Conservation (phyloP, 92 coral and sea anemone species). For the Montipora capitata region DNA sequence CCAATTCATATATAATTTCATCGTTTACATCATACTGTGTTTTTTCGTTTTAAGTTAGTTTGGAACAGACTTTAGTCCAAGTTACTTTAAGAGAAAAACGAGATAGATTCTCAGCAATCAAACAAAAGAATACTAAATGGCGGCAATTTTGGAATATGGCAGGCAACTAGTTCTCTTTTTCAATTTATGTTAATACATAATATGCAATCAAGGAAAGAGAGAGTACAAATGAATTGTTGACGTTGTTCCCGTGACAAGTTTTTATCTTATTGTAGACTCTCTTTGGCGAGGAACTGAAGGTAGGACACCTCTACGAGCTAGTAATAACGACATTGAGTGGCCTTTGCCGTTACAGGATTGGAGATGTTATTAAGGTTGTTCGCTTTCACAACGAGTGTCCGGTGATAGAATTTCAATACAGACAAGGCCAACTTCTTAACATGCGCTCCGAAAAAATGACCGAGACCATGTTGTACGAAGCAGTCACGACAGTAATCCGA, state of each 20-base stretch:
- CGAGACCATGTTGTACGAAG: slow-evolving; percentile 62
- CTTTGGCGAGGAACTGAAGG: slow-evolving; percentile 58
- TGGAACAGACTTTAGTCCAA: too few relatives aligned
- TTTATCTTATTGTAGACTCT: slow-evolving; percentile 31
- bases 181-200: too few relatives aligned
- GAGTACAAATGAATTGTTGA: too few relatives aligned
- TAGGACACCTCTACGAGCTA: slow-evolving; percentile 45
- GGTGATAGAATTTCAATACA: slow-evolving; percentile 64
- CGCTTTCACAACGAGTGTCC: slow-evolving; percentile 63
- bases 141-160: too few relatives aligned
- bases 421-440: slow-evolving; percentile 68
- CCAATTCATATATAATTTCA: too few relatives aligned
- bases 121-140: too few relatives aligned
- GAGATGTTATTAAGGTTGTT: slow-evolving; percentile 64
- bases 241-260: not conserved
- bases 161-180: too few relatives aligned
- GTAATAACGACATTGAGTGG: slow-evolving; percentile 67
- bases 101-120: too few relatives aligned
- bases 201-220: too few relatives aligned
- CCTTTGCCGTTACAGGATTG: slow-evolving; percentile 69
- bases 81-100: too few relatives aligned
- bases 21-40: too few relatives aligned
- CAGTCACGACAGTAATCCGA: slow-evolving; percentile 51
- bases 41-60: too few relatives aligned
- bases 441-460: slow-evolving; percentile 71